Base-by-base conservation (phyloP, 1,140 invertebrate species). In the Homalodisca vitripennis region DNA sequence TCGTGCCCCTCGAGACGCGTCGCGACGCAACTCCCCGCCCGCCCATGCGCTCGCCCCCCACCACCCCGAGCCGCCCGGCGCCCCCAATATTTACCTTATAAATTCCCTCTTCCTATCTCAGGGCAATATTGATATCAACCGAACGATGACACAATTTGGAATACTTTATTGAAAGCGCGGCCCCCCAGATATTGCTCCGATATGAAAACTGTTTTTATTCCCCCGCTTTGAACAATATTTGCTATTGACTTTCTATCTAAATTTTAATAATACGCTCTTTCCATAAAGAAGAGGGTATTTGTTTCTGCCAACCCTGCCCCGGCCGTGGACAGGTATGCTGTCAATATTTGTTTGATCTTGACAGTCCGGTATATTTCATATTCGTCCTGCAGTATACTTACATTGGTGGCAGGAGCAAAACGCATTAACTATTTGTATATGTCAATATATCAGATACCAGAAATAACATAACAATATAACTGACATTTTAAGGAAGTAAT, bases 191-290 rank as follows among this genome's bases (percentile, higher is more conserved):
- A 60, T 60, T 60, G 55, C 24, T 26, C 55, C 55, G 55, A 60
- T 60, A 60, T 60, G 55, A 60, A 60, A 60, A 60, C 55, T 60
- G 55, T 60, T 60, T 60, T 60, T 60, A 60, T 60, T 60, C 55
- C 24, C 26, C 55, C 55, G 55, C 55, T 60, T 60, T 60, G 55
- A 60, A 60, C 55, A 60, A 60, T 60, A 60, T 60, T 60, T 60
- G 55, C 55, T 60, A 60, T 60, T 60, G 55, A 60, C 55, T 60
- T 60, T 60, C 48, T 51, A 51, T 26, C 55, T 60, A 60, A 60
- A 10, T 60, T 60, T 60, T 60, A 60, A 60, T 60, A 60, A 60
- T 60, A 30, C 24, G 55, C 24, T 24, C 26, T 60, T 27, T 30
- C 55, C 55, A n/a, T n/a, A n/a, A n/a, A n/a, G n/a, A n/a, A n/a